A percentile compares a stretch with the other conserved stretches of the same genome.
Conservation (phyloP, 1,140 invertebrate species). For the Hirudo medicinalis region DNA sequence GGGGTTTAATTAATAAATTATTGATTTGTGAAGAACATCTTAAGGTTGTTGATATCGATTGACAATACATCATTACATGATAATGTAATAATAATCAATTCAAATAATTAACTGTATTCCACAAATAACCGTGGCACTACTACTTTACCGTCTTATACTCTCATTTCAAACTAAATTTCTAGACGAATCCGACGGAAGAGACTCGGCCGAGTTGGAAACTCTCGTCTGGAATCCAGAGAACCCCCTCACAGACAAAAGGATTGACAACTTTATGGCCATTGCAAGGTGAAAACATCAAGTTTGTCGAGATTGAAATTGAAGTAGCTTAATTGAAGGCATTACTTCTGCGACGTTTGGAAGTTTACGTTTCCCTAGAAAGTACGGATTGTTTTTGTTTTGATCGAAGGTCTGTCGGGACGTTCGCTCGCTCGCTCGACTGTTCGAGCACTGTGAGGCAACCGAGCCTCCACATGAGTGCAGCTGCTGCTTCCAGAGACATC, state of each 20-base stretch:
- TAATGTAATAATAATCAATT: too few species aligned
- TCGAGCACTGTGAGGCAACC: constrained; percentile 95
- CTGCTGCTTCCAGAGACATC: constrained; percentile 92
- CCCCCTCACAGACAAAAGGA: constrained; percentile 78
- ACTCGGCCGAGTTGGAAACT: constrained; percentile 68
- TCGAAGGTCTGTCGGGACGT: constrained; percentile 81
- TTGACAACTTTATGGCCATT: constrained; percentile 95
- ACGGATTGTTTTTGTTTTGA: not conserved
- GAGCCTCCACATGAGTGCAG: constrained; percentile 93
- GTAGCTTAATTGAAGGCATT: too few species aligned
- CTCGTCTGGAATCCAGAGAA: constrained; percentile 85
- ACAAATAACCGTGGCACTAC: too few species aligned
- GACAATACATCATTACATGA: too few species aligned
- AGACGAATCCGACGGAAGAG: constrained; percentile 62
- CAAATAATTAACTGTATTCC: too few species aligned
- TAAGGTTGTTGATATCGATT: too few species aligned
- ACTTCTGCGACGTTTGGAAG: too few species aligned
- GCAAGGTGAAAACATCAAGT: constrained; percentile 50
- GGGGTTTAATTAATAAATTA: too few species aligned
- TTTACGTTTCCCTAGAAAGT: not conserved
- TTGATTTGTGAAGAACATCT: too few species aligned
- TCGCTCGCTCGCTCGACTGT: constrained; percentile 92
- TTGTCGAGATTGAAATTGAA: not conserved
- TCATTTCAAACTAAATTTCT: constrained; percentile 29
- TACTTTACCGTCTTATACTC: too few species aligned